A percentile compares a stretch with the other conserved stretches of the same genome.
Conservation (phyloP, 2,888 invertebrate species). For the Coelopa pilipes region DNA sequence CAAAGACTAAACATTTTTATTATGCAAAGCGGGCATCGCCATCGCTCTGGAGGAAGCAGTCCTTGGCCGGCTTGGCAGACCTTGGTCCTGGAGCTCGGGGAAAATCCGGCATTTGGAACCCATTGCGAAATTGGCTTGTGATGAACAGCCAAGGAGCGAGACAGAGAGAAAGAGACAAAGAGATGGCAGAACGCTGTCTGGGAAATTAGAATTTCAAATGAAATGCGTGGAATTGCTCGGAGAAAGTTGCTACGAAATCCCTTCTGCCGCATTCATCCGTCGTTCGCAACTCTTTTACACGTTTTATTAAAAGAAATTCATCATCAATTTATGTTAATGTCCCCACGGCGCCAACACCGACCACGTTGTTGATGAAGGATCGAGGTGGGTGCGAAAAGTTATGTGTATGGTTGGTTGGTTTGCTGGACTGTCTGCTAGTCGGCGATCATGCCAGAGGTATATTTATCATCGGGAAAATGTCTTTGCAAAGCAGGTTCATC, state of each 20-base stretch:
- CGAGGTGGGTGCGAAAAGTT: too few species aligned
- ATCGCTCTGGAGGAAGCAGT: constrained; percentile 32
- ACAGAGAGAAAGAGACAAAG: not conserved
- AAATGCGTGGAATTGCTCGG: not conserved
- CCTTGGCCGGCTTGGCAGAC: too few species aligned
- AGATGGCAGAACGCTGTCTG: not conserved
- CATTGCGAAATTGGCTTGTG: constrained; percentile 12
- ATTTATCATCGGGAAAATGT: constrained; percentile 4
- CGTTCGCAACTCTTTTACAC: not conserved
- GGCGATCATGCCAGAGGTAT: not conserved
- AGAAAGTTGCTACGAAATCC: not conserved
- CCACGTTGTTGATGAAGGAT: too few species aligned
- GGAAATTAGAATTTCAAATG: constrained; percentile 8
- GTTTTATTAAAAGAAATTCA: constrained; percentile 5
- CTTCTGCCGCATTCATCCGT: not conserved
- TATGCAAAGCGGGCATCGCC: constrained; percentile 55
- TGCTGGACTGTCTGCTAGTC: not conserved
- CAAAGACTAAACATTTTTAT: constrained; percentile 54
- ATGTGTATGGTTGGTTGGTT: too few species aligned
- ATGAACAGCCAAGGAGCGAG: not conserved
- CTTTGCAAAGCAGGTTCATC: not conserved
- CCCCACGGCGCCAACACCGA: too few species aligned
- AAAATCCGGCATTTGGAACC: constrained; percentile 8
- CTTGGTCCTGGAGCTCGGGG: too few species aligned
- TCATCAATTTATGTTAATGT: constrained; percentile 14